Evolutionary conservation across 2,888 invertebrate species (phyloP), one percentile per base, ranked within the genome.

Genomic region (Cactoblastis cactorum): DNA sequence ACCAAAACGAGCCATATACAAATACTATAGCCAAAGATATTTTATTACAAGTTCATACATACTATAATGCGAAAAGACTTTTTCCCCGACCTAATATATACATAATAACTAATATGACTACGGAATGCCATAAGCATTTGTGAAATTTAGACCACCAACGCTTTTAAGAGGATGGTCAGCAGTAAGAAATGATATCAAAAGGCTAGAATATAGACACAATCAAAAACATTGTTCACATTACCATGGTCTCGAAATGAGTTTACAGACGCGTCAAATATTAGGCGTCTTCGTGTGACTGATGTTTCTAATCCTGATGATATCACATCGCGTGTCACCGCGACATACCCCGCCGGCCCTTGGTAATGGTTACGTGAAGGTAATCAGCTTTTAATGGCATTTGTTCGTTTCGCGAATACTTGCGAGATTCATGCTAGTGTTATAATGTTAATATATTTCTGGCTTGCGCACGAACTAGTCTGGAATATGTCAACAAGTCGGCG

Each of bases 291-390:
- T 53, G 51, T 57, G 22, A 66, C 61, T 66, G 66, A 69, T 65
- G 45, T 52, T 62, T 55, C 53, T 49, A 71, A 64, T 64, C 53
- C 51, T 60, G 71, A 71, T 82, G 82, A 82, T 76, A 72, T 82
- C 80, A 77, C 64, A 60, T 58, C 53, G 62, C 67, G 68, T 65
- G 69, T 63, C 58, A 58, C 59, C 64, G 63, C 67, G 65, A 59
- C 64, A 61, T 57, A 45, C 46, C n/a, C 46, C 17, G 43, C 47
- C 54, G 66, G 68, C 69, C 67, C 68, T 61, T 63, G 66, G 61
- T 67, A 67, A 57, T 65, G 57, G 65, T 63, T 67, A 69, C 60
- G 59, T 54, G 57, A 54, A 74, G 78, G 76, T 66, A 67, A 70
- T 69, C 74, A 57, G 61, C 63, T 71, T 61, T 54, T 55, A 57